Evolutionary conservation across 1,140 invertebrate species (phyloP).

Genomic region (Chymomyza costata): DNA sequence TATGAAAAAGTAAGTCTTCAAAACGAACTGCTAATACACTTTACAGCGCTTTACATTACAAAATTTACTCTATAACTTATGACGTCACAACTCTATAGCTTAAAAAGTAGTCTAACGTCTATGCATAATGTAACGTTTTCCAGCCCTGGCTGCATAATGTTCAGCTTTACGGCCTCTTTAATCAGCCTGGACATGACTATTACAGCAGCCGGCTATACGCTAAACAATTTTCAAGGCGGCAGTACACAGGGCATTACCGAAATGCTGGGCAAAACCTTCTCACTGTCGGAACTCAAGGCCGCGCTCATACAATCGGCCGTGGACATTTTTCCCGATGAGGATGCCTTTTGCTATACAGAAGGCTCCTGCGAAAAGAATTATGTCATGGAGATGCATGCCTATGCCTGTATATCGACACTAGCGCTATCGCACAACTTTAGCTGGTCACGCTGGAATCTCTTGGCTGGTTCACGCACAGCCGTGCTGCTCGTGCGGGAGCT

Average conservation of each 20-base stretch:
- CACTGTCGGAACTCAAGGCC: constrained; percentile 57
- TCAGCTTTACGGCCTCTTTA: constrained; percentile 82
- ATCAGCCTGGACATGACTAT: constrained; percentile 83
- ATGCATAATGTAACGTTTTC: no score
- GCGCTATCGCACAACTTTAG: constrained; percentile 87
- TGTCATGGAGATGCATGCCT: constrained; percentile 86
- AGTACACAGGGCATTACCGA: constrained; percentile 57
- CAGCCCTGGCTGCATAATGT: constrained; percentile 76
- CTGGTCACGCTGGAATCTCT: constrained; percentile 92
- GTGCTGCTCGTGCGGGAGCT: constrained; percentile 85
- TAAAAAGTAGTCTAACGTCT: no score
- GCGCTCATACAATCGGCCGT: constrained; percentile 79
- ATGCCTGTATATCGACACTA: constrained; percentile 88
- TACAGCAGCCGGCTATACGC: constrained; percentile 75
- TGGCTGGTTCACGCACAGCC: constrained; percentile 81
- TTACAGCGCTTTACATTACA: no score
- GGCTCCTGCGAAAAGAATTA: constrained; percentile 82
- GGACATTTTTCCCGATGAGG: constrained; percentile 91
- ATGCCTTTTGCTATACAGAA: constrained; percentile 89
- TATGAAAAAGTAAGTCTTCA: constrained; percentile 65
- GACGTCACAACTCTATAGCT: no score
- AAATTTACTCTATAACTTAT: no score
- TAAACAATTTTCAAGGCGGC: constrained; percentile 70
- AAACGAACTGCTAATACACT: no score
- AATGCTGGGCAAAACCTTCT: constrained; percentile 66